Conservation (phyloP, 2,797 vertebrate genomes). For the Rhynchotus rufescens region DNA sequence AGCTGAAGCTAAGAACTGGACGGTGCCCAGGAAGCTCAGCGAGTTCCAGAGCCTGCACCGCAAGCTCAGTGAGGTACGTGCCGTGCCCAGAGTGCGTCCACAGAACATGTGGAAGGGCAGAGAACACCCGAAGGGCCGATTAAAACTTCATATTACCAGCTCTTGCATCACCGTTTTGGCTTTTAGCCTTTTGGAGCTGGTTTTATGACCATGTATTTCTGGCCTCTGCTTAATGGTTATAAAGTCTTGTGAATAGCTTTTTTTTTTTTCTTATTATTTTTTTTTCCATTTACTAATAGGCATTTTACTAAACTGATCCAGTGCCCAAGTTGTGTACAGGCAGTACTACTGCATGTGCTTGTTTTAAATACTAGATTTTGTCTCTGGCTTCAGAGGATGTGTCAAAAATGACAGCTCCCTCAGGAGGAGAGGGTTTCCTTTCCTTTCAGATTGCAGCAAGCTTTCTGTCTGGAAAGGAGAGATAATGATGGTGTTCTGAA, state of each 20-base stretch:
- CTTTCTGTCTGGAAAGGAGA: neutral
- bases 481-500: neutral
- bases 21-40: slow-evolving; percentile 91
- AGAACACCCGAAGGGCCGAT: neutral
- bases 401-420: neutral
- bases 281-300: neutral
- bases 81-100: neutral
- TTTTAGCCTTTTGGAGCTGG: neutral
- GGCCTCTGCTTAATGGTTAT: neutral
- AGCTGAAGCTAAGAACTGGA: slow-evolving; percentile 88
- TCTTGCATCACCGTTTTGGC: neutral
- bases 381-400: neutral
- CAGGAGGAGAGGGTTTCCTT: neutral
- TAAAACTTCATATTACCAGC: neutral
- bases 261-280: neutral
- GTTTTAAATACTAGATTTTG: neutral
- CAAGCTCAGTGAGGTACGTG: slow-evolving; percentile 92
- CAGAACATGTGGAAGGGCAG: neutral
- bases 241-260: neutral
- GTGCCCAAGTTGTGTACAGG: neutral
- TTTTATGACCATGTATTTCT: neutral
- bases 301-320: neutral
- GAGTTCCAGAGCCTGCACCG: slow-evolving; percentile 96
- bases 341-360: neutral
- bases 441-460: neutral